Evolutionary conservation across 2,113 vertebrate species (phyloP).

Genomic region (Tor tambroides): DNA sequence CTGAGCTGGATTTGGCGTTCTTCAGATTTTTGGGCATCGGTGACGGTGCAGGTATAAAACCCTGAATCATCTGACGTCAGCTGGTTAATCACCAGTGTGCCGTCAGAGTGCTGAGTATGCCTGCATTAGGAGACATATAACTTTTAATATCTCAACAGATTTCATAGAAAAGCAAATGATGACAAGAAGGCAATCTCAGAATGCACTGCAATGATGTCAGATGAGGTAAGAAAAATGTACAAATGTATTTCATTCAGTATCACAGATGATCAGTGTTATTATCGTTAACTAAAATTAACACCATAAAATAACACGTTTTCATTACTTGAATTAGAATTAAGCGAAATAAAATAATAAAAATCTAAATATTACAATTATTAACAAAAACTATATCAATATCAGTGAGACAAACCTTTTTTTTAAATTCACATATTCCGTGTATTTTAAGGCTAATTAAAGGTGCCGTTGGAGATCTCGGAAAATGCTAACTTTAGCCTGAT

Average conservation of each 20-base stretch:
- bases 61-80: constrained; percentile 80
- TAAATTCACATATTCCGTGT: not conserved
- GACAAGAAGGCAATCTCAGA: not conserved
- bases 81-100: constrained; percentile 80
- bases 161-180: not conserved
- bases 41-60: constrained; percentile 84
- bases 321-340: not conserved
- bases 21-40: constrained; percentile 78
- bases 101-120: constrained; percentile 79
- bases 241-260: not conserved
- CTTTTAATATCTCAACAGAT: not conserved
- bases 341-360: not conserved
- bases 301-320: not conserved
- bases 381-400: not conserved
- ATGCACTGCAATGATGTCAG: not conserved
- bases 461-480: too few species aligned
- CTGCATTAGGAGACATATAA: constrained; percentile 66
- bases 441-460: not conserved
- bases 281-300: not conserved
- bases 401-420: not conserved
- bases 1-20: constrained; percentile 83
- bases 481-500: too few species aligned
- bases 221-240: not conserved
- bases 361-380: not conserved
- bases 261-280: not conserved